Conservation (phyloP, 2,113 vertebrate species). For the Pachyramphus minor region DNA sequence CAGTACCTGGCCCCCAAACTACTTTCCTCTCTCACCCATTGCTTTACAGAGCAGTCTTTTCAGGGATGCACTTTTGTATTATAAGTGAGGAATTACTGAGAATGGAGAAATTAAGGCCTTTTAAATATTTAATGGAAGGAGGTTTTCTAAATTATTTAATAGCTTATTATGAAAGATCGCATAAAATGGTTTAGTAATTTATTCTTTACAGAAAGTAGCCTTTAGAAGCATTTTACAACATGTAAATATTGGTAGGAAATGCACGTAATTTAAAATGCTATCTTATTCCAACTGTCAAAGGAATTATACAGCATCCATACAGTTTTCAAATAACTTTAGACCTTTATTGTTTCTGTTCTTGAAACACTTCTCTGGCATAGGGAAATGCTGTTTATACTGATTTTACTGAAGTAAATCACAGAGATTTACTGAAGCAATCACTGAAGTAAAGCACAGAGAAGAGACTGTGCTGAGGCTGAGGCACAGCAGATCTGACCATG, state of each 20-base stretch:
- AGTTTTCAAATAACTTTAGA: neutral
- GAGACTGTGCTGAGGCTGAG: neutral
- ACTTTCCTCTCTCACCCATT: neutral
- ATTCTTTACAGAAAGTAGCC: constrained; percentile 32
- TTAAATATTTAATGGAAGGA: constrained; percentile 59
- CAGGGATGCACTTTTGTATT: neutral
- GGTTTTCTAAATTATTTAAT: constrained; percentile 61
- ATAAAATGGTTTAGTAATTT: constrained; percentile 47
- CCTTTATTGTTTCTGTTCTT: neutral
- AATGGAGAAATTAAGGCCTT: constrained; percentile 49
- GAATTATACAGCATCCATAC: neutral
- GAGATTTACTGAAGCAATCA: too few relatives aligned
- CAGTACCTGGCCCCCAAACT: neutral
- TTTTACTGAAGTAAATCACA: neutral
- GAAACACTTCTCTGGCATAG: neutral
- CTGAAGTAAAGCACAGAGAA: too few relatives aligned
- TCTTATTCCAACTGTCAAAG: neutral
- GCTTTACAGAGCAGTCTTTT: neutral
- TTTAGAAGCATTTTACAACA: constrained; percentile 47
- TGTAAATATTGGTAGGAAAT: constrained; percentile 34
- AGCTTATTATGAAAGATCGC: constrained; percentile 42
- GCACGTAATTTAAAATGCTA: neutral
- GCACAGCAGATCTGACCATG: accelerated
- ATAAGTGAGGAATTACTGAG: constrained; percentile 5
- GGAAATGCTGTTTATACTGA: neutral